These are phyloP conservation scores for Notocelia uddmanniana DNA, from an alignment of 2,888 invertebrate species.

Conservation along the genomic window DNA sequence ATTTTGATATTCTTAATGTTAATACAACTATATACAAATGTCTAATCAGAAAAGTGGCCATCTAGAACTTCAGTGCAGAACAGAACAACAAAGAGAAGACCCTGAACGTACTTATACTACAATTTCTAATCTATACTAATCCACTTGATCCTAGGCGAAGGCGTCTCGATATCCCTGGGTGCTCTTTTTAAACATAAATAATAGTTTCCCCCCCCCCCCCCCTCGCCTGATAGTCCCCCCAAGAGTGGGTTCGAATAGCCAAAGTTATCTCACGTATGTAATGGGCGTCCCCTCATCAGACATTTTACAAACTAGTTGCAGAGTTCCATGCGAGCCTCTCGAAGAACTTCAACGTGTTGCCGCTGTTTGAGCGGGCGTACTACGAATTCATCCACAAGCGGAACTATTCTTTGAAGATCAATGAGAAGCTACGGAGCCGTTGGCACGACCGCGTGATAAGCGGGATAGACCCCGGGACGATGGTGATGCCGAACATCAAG, in stretches of 20 bases:
- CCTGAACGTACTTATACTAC: not conserved
- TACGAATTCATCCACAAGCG: not conserved
- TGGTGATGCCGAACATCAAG: not conserved
- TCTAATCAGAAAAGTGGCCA: not conserved
- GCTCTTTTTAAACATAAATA: too few species aligned
- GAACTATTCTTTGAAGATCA: not conserved
- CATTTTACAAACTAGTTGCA: not conserved
- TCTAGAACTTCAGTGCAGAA: not conserved
- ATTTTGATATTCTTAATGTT: not conserved
- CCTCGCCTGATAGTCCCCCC: too few species aligned
- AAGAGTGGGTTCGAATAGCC: too few species aligned
- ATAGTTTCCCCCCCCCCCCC: too few species aligned
- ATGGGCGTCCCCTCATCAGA: too few species aligned
- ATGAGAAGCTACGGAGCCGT: not conserved
- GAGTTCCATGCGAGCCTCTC: not conserved
- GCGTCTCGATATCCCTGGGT: too few species aligned
- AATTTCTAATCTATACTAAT: too few species aligned
- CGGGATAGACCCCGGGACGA: not conserved
- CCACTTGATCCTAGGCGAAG: too few species aligned
- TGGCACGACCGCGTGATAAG: not conserved
- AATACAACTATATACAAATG: not conserved
- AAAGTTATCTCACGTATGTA: too few species aligned
- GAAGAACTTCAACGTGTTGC: not conserved
- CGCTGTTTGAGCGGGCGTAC: not conserved
- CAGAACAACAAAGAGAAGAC: constrained; percentile 1